Percentiles rank a stretch among this genome's conserved stretches.
Conservation (phyloP, 1,140 invertebrate genomes). For the Pomacea maculata region DNA sequence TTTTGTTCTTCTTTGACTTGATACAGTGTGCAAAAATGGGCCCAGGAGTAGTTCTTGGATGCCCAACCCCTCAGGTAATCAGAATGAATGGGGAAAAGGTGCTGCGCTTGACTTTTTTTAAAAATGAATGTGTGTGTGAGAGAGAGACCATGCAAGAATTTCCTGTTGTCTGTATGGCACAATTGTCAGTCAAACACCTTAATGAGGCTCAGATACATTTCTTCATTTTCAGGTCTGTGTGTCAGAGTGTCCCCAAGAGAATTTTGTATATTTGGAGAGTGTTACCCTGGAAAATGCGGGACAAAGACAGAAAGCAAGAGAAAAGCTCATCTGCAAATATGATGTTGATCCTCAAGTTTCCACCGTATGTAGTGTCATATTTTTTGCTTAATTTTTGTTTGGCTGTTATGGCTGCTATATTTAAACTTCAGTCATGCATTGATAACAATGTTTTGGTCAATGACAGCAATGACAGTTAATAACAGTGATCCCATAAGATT, state of each 20-base stretch:
- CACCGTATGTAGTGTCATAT: neutral
- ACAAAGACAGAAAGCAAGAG: conserved; percentile 22
- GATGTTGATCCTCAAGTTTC: conserved; percentile 65
- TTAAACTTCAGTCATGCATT: no score
- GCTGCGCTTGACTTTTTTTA: neutral
- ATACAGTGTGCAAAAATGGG: conserved; percentile 60
- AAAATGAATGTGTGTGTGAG: neutral
- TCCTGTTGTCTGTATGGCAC: neutral
- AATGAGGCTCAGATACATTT: neutral
- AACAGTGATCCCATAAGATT: neutral
- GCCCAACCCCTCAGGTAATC: conserved; percentile 82
- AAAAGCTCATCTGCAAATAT: conserved; percentile 75
- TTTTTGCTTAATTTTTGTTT: no score
- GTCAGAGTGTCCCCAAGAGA: conserved; percentile 75
- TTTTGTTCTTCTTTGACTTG: conserved; percentile 63
- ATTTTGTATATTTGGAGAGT: conserved; percentile 61
- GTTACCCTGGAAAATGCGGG: conserved; percentile 19
- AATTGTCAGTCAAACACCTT: neutral
- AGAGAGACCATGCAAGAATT: neutral
- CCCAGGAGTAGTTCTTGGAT: conserved; percentile 77
- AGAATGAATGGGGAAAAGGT: no score
- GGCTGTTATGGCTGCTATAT: no score
- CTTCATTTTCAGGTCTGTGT: conserved; percentile 77
- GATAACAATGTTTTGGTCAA: no score
- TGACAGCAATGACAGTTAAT: no score